Conservation (phyloP, 1,140 invertebrate genomes). For the Leptinotarsa undecemlineata region DNA sequence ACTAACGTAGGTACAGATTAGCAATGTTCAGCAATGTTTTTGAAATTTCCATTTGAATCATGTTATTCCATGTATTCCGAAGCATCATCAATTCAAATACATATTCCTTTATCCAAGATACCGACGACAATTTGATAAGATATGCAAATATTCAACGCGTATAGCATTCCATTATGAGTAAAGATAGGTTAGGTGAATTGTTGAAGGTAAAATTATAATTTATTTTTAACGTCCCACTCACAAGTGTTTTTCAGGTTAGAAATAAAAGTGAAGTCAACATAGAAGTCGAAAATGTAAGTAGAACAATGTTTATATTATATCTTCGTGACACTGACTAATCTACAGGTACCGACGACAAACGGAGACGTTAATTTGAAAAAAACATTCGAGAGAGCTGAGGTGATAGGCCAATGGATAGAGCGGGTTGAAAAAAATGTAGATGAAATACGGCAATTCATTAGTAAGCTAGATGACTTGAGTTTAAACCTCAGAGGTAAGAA, state of each 20-base stretch:
- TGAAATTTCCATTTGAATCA: too few relatives aligned
- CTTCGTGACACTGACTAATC: too few relatives aligned
- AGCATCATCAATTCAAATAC: too few relatives aligned
- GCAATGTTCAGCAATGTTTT: too few relatives aligned
- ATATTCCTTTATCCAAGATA: not conserved
- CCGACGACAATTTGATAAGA: not conserved
- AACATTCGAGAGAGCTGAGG: constrained; percentile 37
- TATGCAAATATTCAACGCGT: not conserved
- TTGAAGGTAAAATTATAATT: constrained; percentile 20
- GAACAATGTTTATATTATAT: not conserved
- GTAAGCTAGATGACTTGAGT: constrained; percentile 28
- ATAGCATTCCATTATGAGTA: constrained; percentile 27
- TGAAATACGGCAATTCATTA: constrained; percentile 25
- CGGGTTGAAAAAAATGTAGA: constrained; percentile 33
- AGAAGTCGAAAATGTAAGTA: constrained; percentile 27
- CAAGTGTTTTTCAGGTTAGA: constrained; percentile 16
- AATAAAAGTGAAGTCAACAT: constrained; percentile 20
- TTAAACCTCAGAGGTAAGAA: constrained; percentile 31
- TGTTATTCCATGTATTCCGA: too few relatives aligned
- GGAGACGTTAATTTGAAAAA: constrained; percentile 24
- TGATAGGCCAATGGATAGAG: constrained; percentile 38
- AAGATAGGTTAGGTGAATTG: constrained; percentile 36
- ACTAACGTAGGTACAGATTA: too few relatives aligned
- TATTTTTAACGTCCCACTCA: not conserved
- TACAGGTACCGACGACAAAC: constrained; percentile 1